Evolutionary conservation across 2,113 vertebrate species (phyloP).

Genomic region (Hiodon tergisus): DNA sequence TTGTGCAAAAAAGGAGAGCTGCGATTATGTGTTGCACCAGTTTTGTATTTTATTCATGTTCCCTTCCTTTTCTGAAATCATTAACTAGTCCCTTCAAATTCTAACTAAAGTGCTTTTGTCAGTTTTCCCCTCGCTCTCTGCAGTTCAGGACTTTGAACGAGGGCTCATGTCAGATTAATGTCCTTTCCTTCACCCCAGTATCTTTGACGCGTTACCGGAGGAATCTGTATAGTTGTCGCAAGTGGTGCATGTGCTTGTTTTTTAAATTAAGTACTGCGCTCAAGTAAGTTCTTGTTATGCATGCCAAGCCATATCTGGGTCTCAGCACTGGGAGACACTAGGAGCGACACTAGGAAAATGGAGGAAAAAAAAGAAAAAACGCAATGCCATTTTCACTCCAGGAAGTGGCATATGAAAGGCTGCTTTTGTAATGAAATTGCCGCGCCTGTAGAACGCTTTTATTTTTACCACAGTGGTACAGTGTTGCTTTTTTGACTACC

Average conservation of each 20-base stretch:
- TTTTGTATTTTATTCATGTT: not conserved
- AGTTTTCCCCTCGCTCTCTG: too few relatives aligned
- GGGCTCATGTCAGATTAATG: not conserved
- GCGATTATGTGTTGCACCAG: not conserved
- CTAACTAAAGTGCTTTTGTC: not conserved
- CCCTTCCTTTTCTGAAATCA: not conserved
- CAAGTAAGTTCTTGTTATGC: too few relatives aligned
- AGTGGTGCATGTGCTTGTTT: too few relatives aligned
- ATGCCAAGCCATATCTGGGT: too few relatives aligned
- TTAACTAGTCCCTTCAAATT: not conserved
- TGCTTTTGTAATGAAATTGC: not conserved
- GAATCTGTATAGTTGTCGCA: too few relatives aligned
- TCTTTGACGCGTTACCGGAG: too few relatives aligned
- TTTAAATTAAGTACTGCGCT: too few relatives aligned
- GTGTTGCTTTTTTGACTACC: slow-evolving; percentile 10
- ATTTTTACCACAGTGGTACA: slow-evolving; percentile 1
- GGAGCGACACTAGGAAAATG: too few relatives aligned
- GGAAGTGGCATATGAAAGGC: not conserved
- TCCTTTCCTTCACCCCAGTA: not conserved
- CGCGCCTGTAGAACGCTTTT: not conserved
- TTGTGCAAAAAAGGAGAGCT: not conserved
- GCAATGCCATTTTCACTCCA: too few relatives aligned
- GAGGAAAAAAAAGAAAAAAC: too few relatives aligned
- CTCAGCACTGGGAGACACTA: too few relatives aligned
- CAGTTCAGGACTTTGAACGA: too few relatives aligned